Evolutionary conservation across 1,140 invertebrate genomes (phyloP).

Genomic region (Armadillidium nasatum): DNA sequence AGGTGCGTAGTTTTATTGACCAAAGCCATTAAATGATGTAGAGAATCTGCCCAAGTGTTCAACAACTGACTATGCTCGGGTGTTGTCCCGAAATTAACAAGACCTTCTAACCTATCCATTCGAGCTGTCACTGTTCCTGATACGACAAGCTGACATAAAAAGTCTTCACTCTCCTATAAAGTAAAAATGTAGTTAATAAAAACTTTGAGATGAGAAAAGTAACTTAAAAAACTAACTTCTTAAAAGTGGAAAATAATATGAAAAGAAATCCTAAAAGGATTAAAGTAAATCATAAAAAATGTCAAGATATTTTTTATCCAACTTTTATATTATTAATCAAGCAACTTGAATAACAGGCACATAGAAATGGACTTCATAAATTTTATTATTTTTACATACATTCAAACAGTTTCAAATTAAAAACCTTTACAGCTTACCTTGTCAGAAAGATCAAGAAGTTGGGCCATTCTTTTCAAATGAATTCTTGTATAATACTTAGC

Average conservation of each 20-base stretch:
- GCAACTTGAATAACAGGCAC: too few species aligned
- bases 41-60: slow-evolving; percentile 90
- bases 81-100: slow-evolving; percentile 76
- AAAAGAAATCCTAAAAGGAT: too few species aligned
- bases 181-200: too few species aligned
- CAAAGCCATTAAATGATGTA: slow-evolving; percentile 87
- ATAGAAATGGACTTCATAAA: too few species aligned
- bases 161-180: slow-evolving; percentile 83
- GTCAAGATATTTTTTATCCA: too few species aligned
- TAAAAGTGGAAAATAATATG: too few species aligned
- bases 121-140: slow-evolving; percentile 85
- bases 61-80: slow-evolving; percentile 92
- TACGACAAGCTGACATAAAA: slow-evolving; percentile 89
- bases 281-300: too few species aligned
- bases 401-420: too few species aligned
- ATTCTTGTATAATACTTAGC: slow-evolving; percentile 97
- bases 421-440: slow-evolving; percentile 16
- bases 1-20: slow-evolving; percentile 97
- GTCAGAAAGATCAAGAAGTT: slow-evolving; percentile 76
- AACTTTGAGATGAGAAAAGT: too few species aligned
- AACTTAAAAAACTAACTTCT: too few species aligned
- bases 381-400: too few species aligned
- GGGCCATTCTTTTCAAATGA: slow-evolving; percentile 82
- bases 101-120: slow-evolving; percentile 85
- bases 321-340: too few species aligned